Evolutionary conservation across 2,113 vertebrate genomes (phyloP), one percentile per base, ranked within the genome.

Genomic region (Copsychus sechellarum): DNA sequence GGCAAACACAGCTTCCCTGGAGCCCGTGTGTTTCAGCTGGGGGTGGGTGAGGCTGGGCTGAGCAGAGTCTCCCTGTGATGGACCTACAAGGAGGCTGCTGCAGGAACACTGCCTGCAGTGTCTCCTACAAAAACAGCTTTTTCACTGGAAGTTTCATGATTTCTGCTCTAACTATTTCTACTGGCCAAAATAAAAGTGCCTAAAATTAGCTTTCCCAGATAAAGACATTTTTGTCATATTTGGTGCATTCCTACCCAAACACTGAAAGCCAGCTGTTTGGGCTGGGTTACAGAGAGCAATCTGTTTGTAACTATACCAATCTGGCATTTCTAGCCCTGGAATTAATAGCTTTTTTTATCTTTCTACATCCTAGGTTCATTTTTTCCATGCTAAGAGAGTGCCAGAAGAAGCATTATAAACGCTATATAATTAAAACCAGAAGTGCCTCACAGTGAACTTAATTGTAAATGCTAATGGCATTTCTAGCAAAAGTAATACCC

Each of bases 181-280:
- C 40, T 78, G 33, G 40, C 24, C 66, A 88, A 86, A 95, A 78
- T 26, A 67, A 34, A 76, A 77, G 34, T 48, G 28, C 51, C 88
- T 94, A 93, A 92, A 96, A 92, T 94, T 93, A 95, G n/a, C 86
- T 92, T 71, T 33, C 43, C 33, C 29, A 84, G 88, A 92, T 94
- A 95, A 71, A 96, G 86, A 86, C 93, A 91, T 94, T 94, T 95
- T 92, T 96, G 72, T 92, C 92, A 61, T 97, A 81, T 92, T 96
- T 96, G 70, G 23, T 88, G 81, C 90, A 88, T 96, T 95, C 90
- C 65, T 86, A 38, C 26, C 23, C 0, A 0, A 88, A 45, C 42
- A 57, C 80, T 90, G 79, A 57, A 90, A 88, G 86, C 53, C 92
- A 95, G 79, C 82, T 95, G 56, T 86, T 95, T 78, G 90, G 82